These are phyloP conservation scores for Morone saxatilis DNA, from an alignment of 2,113 vertebrate genomes.

Conservation along the genomic window DNA sequence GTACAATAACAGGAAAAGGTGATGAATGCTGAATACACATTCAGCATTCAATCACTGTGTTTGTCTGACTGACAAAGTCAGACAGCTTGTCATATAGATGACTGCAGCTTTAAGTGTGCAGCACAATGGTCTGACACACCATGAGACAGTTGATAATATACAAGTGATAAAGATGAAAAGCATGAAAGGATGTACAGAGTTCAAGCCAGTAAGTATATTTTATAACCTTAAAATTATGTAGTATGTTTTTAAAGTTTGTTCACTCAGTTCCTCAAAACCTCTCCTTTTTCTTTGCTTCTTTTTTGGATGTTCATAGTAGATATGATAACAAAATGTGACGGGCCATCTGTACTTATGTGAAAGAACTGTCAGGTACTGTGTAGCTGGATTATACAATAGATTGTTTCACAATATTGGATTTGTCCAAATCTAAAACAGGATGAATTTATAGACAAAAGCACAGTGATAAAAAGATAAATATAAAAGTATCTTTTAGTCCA, in stretches of 20 bases:
- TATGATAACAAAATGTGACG: too few species aligned
- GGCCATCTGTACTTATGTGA: neutral
- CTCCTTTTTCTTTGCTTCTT: neutral
- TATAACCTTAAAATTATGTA: neutral
- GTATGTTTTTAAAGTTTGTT: constrained; percentile 3
- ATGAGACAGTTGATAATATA: neutral
- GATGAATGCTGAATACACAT: constrained; percentile 3
- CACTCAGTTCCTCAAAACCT: neutral
- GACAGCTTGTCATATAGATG: neutral
- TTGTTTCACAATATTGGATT: neutral
- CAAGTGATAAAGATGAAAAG: neutral
- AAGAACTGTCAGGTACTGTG: neutral
- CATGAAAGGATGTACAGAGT: neutral
- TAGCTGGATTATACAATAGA: neutral
- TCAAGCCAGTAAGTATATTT: neutral
- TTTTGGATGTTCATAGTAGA: neutral
- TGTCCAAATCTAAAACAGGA: neutral
- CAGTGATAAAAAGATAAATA: neutral
- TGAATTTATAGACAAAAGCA: neutral
- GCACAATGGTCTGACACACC: constrained; percentile 3
- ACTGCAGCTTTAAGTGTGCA: constrained; percentile 4
- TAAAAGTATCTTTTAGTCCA: too few species aligned
- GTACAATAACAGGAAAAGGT: neutral
- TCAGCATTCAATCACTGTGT: constrained; percentile 21
- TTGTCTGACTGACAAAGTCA: constrained; percentile 3